Evolutionary conservation across 2,797 vertebrate genomes (phyloP), one percentile per base, ranked within the genome.

Genomic region (Peromyscus melanophrys): DNA sequence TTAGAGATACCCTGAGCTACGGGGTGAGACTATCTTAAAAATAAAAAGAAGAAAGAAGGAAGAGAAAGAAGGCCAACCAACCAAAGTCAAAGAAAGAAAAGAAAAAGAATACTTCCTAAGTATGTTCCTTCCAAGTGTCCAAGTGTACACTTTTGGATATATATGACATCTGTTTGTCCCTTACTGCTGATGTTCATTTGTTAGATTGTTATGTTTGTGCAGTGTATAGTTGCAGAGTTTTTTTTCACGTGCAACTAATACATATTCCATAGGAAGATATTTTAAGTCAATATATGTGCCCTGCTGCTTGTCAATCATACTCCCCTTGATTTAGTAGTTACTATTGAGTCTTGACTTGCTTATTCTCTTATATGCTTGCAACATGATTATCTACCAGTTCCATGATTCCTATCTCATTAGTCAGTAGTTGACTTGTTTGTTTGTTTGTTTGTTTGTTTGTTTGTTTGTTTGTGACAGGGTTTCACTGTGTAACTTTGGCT

Each of bases 111-210:
- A 17, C 40, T 61, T 61, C 29, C 57, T 63, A 76, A 89, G 11
- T 88, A 40, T 90, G 21, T 89, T 94, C 49, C 34, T 92, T 95
- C 4, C 55, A 81, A 13, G 4, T 81, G 4, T 46, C n/a, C 76
- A 59, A 83, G 80, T 29, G 16, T 55, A 23, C 27, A 82, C 63
- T 80, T 92, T 9, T 86, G 46, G 46, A 92, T 52, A 10, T 89
- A 57, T 27, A 82, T 40, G 27, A 0, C 92, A 57, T 75, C 8
- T 84, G 1, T 81, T 25, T 78, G 43, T 2, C 27, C 69, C 8
- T 92, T 12, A 81, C 10, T 87, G 40, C 80, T 90, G 43, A 57
- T 90, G n/a, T 67, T 85, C 75, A 92, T 96, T 90, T 96, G 73
- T 6, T 59, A 75, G 2, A 25, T 86, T 78, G 49, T 84, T n/a